Evolutionary conservation across 2,888 invertebrate species (phyloP).

Genomic region (Caenorhabditis sp.): DNA sequence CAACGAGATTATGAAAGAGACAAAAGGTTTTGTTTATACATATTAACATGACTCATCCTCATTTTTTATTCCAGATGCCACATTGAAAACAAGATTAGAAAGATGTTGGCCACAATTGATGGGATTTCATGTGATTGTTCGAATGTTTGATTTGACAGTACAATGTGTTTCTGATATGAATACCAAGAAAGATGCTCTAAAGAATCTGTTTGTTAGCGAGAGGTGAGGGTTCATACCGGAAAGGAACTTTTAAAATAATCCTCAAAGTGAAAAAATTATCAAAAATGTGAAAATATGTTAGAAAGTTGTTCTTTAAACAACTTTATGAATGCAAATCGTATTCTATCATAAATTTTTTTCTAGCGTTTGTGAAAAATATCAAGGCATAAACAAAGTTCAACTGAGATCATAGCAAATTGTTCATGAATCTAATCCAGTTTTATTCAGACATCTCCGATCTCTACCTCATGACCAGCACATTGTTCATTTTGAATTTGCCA

Average conservation of each 20-base stretch:
- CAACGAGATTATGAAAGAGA: slow-evolving; percentile 5
- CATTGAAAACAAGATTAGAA: slow-evolving; percentile 53
- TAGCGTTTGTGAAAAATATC: too few species aligned
- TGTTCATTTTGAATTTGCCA: slow-evolving; percentile 92
- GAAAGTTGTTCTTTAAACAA: neutral
- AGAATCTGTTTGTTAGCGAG: slow-evolving; percentile 75
- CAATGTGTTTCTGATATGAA: slow-evolving; percentile 82
- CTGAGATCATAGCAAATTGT: too few species aligned
- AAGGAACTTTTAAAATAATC: neutral
- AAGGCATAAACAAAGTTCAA: too few species aligned
- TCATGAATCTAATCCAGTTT: too few species aligned
- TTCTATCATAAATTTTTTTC: too few species aligned
- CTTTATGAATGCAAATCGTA: too few species aligned
- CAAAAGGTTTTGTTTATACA: slow-evolving; percentile 3
- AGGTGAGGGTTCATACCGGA: slow-evolving; percentile 74
- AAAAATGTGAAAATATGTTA: neutral
- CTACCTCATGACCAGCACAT: slow-evolving; percentile 89
- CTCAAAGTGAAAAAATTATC: neutral
- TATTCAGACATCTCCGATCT: slow-evolving; percentile 32
- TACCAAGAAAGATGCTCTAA: slow-evolving; percentile 82
- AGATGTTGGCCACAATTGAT: slow-evolving; percentile 64
- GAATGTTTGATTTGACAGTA: slow-evolving; percentile 74
- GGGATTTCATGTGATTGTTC: slow-evolving; percentile 61
- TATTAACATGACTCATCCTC: neutral
- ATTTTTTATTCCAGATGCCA: slow-evolving; percentile 65